Evolutionary conservation across 2,113 vertebrate species (phyloP).

Genomic region (Montifringilla adamsi): DNA sequence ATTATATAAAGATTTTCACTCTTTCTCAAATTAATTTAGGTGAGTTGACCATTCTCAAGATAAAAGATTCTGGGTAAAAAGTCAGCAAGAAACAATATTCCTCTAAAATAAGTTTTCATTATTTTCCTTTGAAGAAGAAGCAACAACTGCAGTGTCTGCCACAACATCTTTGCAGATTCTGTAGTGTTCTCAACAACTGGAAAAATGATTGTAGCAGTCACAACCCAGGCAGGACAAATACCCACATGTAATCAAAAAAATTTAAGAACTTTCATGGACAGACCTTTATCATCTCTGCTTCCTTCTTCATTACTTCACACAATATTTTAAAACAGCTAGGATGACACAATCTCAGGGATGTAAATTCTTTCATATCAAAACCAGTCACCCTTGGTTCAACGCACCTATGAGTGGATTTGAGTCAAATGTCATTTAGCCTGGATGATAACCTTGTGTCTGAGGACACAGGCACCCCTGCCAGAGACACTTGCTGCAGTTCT

Average conservation of each 20-base stretch:
- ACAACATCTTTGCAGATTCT: not conserved
- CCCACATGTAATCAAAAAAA: not conserved
- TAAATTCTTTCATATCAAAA: not conserved
- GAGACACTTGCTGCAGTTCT: accelerated
- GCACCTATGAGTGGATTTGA: not conserved
- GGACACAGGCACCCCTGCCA: not conserved
- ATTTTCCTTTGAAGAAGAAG: not conserved
- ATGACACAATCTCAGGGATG: not conserved
- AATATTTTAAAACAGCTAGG: not conserved
- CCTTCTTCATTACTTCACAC: not conserved
- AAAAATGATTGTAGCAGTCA: not conserved
- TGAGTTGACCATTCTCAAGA: not conserved
- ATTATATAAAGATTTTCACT: not conserved
- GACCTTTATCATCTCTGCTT: not conserved
- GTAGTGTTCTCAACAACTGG: not conserved
- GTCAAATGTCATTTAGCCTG: not conserved
- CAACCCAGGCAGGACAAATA: not conserved
- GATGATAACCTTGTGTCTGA: not conserved
- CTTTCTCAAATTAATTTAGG: not conserved
- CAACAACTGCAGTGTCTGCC: not conserved
- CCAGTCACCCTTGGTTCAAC: not conserved
- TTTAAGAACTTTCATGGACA: not conserved
- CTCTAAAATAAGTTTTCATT: not conserved
- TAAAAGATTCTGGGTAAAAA: not conserved
- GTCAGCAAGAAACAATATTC: not conserved